phyloP scores from a whole-genome alignment of 2,888 invertebrate genomes.

The Linnaemya tessellans region DNA sequence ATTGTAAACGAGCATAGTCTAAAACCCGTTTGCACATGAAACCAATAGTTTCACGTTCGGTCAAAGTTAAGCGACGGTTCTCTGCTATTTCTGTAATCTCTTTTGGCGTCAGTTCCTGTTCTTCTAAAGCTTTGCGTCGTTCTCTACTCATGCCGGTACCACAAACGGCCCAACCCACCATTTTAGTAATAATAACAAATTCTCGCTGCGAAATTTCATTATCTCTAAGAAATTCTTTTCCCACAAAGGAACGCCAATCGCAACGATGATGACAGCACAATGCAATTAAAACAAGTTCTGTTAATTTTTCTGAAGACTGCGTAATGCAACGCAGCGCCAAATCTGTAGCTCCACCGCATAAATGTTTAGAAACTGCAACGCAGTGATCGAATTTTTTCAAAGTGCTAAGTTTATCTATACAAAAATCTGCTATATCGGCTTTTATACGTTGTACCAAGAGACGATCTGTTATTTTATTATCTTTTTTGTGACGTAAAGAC shows the following conservation, averaged over 20 bases:
- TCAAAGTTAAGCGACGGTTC: constrained; percentile 78
- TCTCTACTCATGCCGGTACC: constrained; percentile 87
- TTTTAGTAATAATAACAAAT: constrained; percentile 89
- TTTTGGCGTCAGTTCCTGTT: constrained; percentile 50
- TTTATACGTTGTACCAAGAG: constrained; percentile 86
- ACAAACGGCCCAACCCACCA: constrained; percentile 96
- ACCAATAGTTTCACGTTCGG: constrained; percentile 87
- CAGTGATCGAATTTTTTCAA: constrained; percentile 84
- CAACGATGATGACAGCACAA: constrained; percentile 96
- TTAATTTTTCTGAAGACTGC: constrained; percentile 75
- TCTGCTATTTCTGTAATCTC: constrained; percentile 63
- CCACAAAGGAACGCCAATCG: constrained; percentile 88
- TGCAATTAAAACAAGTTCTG: constrained; percentile 88
- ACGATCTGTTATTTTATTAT: constrained; percentile 85
- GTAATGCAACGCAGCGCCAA: constrained; percentile 88
- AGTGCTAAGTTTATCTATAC: constrained; percentile 85
- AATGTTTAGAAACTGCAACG: constrained; percentile 93
- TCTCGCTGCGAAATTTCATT: constrained; percentile 86
- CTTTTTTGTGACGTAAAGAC: constrained; percentile 91
- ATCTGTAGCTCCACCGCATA: constrained; percentile 95
- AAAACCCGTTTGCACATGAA: constrained; percentile 90
- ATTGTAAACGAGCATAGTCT: constrained; percentile 89
- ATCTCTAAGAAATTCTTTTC: constrained; percentile 86
- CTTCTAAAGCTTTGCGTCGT: constrained; percentile 78
- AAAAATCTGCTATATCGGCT: constrained; percentile 92